Conservation (phyloP, 2,797 vertebrate species). For the Gymnocypris eckloni region DNA sequence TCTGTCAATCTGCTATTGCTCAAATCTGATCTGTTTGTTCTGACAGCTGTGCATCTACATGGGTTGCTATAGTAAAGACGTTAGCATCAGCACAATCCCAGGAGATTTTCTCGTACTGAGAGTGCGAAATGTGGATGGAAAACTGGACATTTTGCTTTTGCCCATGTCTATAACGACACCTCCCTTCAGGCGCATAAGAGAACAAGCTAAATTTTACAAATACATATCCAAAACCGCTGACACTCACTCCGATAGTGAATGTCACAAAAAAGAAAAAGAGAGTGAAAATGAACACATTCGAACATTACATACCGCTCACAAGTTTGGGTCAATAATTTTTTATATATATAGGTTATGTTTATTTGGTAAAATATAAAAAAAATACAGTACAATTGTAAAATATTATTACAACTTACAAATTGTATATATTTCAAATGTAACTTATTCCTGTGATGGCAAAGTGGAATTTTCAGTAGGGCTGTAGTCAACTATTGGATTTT, state of each 20-base stretch:
- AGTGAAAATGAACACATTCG: background rate
- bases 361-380: background rate
- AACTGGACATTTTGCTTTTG: background rate
- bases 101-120: background rate
- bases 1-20: background rate
- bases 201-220: conserved; percentile 17
- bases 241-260: background rate
- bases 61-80: background rate
- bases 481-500: no score
- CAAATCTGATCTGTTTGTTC: background rate
- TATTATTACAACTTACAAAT: background rate
- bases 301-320: background rate
- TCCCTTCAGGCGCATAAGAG: background rate
- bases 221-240: conserved; percentile 18
- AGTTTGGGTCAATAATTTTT: background rate
- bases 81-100: conserved; percentile 14
- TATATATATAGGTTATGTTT: no score
- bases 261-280: background rate
- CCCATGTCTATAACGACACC: conserved; percentile 1
- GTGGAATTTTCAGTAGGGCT: background rate
- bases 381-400: background rate
- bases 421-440: background rate
- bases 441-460: background rate
- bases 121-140: background rate
- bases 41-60: conserved; percentile 10